Evolutionary conservation across 2,797 vertebrate species (phyloP), one percentile per base, ranked within the genome.

Genomic region (Oryzias sinensis): DNA sequence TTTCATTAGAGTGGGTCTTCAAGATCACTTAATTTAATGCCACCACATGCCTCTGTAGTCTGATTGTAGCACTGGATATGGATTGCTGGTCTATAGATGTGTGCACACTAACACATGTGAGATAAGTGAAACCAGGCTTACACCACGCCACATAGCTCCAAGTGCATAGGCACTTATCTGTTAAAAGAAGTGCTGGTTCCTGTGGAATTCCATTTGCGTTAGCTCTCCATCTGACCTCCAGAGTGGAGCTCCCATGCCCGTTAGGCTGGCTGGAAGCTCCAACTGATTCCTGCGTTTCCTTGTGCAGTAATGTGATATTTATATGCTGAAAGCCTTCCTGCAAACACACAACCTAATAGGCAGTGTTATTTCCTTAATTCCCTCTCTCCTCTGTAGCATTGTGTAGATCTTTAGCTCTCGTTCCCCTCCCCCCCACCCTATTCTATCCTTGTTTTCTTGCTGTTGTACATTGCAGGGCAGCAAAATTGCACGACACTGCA

Each of bases 281-380:
- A 79, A 82, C 80, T 88, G 86, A 90, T 88, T 87, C 82, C 84
- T 87, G 81, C 49, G 70, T 82, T 91, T 91, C 88, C 89, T 91
- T 90, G 83, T 92, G 90, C 86, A 84, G 87, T 92, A 91, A 92
- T 92, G 91, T 85, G 88, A 92, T 92, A 92, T 91, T 91, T 93
- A 91, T 91, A 91, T 84, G 82, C 88, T 87, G 87, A 85, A 88
- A 90, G 80, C 87, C 78, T 86, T 87, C 85, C 84, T 90, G 84
- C 84, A 76, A 81, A 76, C 78, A 64, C 76, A 25, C 80, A 56
- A 68, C 76, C 57, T 61, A 72, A 63, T 67, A 75, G 62, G 62
- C 70, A 56, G 43, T 61, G 61, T 73, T 77, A 61, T 78, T 78
- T 71, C 70, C 43, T 44, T 20, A 27, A 22, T 43, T 49, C 50